These are phyloP conservation scores for Ectropis crepuscularia DNA, from an alignment of 2,888 invertebrate genomes.

Conservation along the genomic window DNA sequence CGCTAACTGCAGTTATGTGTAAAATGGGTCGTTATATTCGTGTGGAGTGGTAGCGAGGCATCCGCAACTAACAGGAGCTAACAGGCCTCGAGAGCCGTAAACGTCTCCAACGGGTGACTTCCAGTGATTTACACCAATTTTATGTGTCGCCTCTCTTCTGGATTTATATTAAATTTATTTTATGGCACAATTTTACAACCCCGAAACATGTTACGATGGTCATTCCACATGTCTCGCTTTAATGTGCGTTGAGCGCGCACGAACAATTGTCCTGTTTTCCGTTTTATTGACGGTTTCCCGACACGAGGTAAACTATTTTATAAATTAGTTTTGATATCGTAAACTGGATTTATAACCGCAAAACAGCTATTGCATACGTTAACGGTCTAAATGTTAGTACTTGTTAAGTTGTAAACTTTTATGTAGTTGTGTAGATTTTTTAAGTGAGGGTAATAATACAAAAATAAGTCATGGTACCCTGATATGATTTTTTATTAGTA, in stretches of 20 bases:
- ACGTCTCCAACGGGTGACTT: slow-evolving; percentile 81
- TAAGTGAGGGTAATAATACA: too few relatives aligned
- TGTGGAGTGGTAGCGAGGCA: slow-evolving; percentile 67
- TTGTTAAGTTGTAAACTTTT: too few relatives aligned
- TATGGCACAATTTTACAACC: slow-evolving; percentile 77
- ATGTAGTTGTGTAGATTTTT: too few relatives aligned
- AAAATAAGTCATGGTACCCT: too few relatives aligned
- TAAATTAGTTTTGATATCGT: slow-evolving; percentile 26
- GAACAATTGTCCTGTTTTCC: slow-evolving; percentile 34
- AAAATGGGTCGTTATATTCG: slow-evolving; percentile 70
- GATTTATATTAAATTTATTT: slow-evolving; percentile 82
- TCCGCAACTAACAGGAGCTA: slow-evolving; percentile 79
- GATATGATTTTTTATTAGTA: too few relatives aligned
- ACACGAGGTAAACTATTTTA: slow-evolving; percentile 24
- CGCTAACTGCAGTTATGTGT: slow-evolving; percentile 56
- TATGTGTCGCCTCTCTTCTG: slow-evolving; percentile 78
- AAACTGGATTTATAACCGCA: not conserved
- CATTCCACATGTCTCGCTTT: slow-evolving; percentile 59
- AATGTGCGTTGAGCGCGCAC: slow-evolving; percentile 49
- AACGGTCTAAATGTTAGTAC: too few relatives aligned
- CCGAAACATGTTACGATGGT: slow-evolving; percentile 71
- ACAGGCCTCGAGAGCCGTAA: slow-evolving; percentile 78
- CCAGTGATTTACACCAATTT: slow-evolving; percentile 83
- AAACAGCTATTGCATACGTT: not conserved
- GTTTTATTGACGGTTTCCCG: slow-evolving; percentile 30